Base-by-base conservation (phyloP, 2,797 vertebrate species). In the Rhinatrema bivittatum region DNA sequence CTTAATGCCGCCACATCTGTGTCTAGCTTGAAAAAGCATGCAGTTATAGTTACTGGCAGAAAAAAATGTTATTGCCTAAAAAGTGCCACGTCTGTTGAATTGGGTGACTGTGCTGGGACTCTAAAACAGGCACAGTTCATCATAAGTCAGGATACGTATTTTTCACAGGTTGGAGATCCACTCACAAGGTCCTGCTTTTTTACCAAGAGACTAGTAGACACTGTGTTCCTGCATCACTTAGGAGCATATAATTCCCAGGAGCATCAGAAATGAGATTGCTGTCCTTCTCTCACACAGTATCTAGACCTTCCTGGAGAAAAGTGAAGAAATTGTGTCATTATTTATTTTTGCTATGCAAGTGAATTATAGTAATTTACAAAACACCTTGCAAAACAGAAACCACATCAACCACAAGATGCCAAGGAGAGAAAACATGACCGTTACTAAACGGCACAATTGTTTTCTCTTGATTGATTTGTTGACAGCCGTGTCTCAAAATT, bases 221-320 rank as follows among this genome's bases (percentile, higher is more conserved):
- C 39, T 36, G 22, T 54, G 46, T 49, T 60, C 32, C 65, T 42
- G 25, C 27, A 32, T 40, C 53, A 60, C 50, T 34, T 1, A 50
- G 37, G 23, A 60, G 26, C 38, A 38, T 1, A 10, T 68, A 61
- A 67, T 62, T 65, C 38, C 54, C 56, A 42, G 17, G 32, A 44
- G 36, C 36, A 63, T 32, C 26, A 57, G 46, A 63, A 74, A 70
- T 50, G 26, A 70, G 63, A n/a, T 63, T 57, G 68, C 45, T 25
- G 54, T 50, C 42, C 49, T 40, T 53, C 10, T 43, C 13, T 44
- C 16, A 14, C 10, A 28, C 44, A 45, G 43, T 31, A 65, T 44
- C 36, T 56, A 44, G 57, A 59, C 53, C 30, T 51, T 46, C 15
- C 57, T 24, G 22, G 9, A 19, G 17, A 49, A 53, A 68, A 58